Conservation (phyloP, 2,797 vertebrate genomes). For the Phaenicophaeus curvirostris region DNA sequence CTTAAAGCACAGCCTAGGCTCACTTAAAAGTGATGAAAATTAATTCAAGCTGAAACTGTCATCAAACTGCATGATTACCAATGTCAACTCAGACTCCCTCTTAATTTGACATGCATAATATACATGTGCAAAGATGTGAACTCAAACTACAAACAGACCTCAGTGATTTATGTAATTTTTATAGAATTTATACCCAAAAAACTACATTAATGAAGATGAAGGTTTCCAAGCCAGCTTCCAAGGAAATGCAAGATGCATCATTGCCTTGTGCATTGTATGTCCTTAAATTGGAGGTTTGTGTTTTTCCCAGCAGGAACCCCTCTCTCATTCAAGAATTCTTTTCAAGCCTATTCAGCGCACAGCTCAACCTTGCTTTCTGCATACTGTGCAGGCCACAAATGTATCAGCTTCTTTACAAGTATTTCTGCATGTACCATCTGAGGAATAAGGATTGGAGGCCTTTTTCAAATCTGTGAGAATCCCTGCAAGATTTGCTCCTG, state of each 20-base stretch:
- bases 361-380: background rate
- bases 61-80: background rate
- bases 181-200: background rate
- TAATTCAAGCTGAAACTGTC: background rate
- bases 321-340: background rate
- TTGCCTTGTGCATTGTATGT: background rate
- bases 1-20: background rate
- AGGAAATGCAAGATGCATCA: rapidly evolving
- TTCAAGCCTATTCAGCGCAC: background rate
- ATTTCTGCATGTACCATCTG: background rate
- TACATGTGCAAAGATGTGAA: background rate
- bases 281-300: background rate
- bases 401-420: background rate
- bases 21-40: background rate
- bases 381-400: background rate
- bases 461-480: background rate
- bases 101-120: background rate
- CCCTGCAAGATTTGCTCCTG: background rate
- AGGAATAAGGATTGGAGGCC: background rate
- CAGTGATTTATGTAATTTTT: background rate
- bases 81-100: background rate
- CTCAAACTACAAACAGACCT: background rate
- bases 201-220: background rate
- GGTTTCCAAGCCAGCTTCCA: background rate
- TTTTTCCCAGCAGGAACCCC: background rate